Evolutionary conservation across 2,888 invertebrate genomes (phyloP).

Genomic region (Diplazon laetatorius): DNA sequence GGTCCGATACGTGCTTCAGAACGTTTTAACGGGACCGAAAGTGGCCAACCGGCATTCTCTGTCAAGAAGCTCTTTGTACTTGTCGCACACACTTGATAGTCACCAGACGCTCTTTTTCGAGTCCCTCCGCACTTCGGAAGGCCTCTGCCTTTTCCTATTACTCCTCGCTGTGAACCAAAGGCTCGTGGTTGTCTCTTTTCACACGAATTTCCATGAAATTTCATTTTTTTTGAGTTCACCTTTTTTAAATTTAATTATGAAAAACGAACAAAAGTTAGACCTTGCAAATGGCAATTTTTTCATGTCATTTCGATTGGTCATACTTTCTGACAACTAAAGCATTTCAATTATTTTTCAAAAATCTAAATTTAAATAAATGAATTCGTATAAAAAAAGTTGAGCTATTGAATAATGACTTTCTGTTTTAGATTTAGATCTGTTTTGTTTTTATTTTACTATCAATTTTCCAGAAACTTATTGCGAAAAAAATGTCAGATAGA

Average conservation of each 20-base stretch:
- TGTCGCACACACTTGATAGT: slow-evolving; percentile 41
- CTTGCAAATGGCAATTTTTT: no score
- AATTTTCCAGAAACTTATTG: neutral
- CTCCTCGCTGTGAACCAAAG: slow-evolving; percentile 7
- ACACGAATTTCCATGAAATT: neutral
- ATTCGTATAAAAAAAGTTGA: no score
- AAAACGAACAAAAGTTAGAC: no score
- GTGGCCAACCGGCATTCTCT: slow-evolving; percentile 36
- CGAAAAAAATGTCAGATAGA: slow-evolving; percentile 3
- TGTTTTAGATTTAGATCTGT: no score
- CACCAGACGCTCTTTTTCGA: slow-evolving; percentile 52
- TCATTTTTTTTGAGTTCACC: neutral
- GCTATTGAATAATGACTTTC: no score
- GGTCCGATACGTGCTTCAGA: no score
- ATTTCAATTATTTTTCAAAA: no score
- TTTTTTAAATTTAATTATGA: no score
- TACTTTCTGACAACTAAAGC: no score
- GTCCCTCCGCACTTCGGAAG: neutral
- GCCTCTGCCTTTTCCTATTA: slow-evolving; percentile 4
- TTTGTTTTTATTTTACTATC: neutral
- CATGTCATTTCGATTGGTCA: no score
- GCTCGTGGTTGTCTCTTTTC: neutral
- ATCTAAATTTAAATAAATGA: no score
- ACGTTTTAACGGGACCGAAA: slow-evolving; percentile 37
- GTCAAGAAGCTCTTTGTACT: slow-evolving; percentile 53